Evolutionary conservation across 2,113 vertebrate genomes (phyloP), one percentile per base, ranked within the genome.

Genomic region (Salvelinus alpinus): DNA sequence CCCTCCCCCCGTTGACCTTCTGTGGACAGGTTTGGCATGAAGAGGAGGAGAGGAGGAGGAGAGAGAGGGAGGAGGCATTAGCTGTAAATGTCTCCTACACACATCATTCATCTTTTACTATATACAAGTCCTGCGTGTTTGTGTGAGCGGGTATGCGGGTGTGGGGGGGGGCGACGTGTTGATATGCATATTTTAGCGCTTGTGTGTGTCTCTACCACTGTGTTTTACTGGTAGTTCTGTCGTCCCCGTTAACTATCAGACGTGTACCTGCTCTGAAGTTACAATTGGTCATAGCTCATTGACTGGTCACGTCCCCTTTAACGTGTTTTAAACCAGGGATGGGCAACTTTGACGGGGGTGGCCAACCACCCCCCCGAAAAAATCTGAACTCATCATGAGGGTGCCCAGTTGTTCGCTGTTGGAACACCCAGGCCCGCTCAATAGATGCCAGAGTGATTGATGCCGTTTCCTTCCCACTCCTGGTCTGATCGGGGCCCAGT

Each of bases 361-460:
- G 34, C 7, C 34, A 38, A 24, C 24, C 24, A 24, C 24, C 34
- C 6, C 5, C 31, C 5, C 1, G 1, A 38, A 9, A 38, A 38
- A 9, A 38, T 44, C 38, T 44, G 38, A 44, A 44, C 38, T 44
- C 38, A 44, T 44, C 38, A 44, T 44, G 38, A 44, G 38, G 38
- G 9, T 9, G 2, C 8, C 38, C 38, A 44, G 38, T 9, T 44
- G 2, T 44, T 44, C 2, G 38, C 44, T 64, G 51, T 70, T 81
- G 5, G 78, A 72, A 86, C 88, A 86, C 80, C 87, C 79, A 84
- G 77, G 82, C 79, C 80, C 80, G 87, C 85, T 89, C 88, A 80
- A 90, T 92, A 87, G 78, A 84, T 6, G 87, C 79, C 87, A 84
- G 16, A 70, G 82, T 90, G 91, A 92, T 90, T 85, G 91, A 92